Evolutionary conservation across 2,888 invertebrate genomes (phyloP).

Genomic region (Spilarctia lutea): DNA sequence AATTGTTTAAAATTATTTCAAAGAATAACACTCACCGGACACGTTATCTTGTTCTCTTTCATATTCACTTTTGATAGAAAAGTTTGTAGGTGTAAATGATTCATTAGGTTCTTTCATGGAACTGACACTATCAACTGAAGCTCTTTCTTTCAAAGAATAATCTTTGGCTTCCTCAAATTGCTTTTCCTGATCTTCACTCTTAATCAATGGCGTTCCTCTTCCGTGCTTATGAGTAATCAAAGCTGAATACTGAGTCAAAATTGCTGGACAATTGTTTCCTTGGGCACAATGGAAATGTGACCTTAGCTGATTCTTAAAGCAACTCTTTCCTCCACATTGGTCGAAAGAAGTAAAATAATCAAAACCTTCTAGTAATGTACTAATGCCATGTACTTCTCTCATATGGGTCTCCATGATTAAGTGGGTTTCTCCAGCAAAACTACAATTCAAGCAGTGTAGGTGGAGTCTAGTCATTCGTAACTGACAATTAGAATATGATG

Average conservation of each 20-base stretch:
- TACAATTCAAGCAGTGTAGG: constrained; percentile 95
- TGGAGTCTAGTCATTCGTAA: constrained; percentile 90
- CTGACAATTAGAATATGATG: constrained; percentile 91
- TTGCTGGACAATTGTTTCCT: constrained; percentile 81
- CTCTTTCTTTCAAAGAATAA: constrained; percentile 82
- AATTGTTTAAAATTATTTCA: constrained; percentile 17
- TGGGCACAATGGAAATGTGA: constrained; percentile 84
- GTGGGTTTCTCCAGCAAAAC: constrained; percentile 93
- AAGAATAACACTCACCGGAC: constrained; percentile 78
- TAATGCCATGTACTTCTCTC: constrained; percentile 94
- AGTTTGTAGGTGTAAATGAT: constrained; percentile 74
- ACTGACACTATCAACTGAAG: constrained; percentile 76
- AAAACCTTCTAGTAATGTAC: constrained; percentile 94
- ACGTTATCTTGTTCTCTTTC: constrained; percentile 82
- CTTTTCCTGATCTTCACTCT: constrained; percentile 76
- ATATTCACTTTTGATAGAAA: constrained; percentile 82
- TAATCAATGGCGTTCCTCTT: constrained; percentile 78
- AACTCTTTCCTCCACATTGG: constrained; percentile 82
- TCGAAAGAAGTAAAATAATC: constrained; percentile 90
- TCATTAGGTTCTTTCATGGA: constrained; percentile 76
- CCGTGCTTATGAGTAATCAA: constrained; percentile 84
- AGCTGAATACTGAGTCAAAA: constrained; percentile 82
- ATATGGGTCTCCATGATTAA: constrained; percentile 93
- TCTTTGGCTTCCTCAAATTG: constrained; percentile 83
- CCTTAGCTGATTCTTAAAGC: constrained; percentile 81